phyloP scores from a whole-genome alignment of 1,140 invertebrate species.

The Akabosia matsudoensis region DNA sequence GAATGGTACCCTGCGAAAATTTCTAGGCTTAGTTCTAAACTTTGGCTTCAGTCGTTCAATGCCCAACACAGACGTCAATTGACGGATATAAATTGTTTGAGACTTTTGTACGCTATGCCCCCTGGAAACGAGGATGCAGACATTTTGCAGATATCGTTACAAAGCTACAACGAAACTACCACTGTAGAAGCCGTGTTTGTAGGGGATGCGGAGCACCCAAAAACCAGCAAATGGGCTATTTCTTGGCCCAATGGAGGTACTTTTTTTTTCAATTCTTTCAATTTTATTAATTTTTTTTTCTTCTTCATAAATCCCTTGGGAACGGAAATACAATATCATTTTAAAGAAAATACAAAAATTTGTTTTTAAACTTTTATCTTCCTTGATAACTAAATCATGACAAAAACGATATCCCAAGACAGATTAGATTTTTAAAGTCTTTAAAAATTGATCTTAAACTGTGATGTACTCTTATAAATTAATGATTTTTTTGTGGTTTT shows the following conservation, averaged over 20 bases:
- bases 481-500: no score
- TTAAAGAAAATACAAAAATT: conserved; percentile 24
- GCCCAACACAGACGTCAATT: no score
- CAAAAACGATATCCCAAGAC: conserved; percentile 13
- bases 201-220: background rate
- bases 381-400: conserved; percentile 16
- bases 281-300: conserved; percentile 9
- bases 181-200: background rate
- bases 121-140: no score
- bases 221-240: background rate
- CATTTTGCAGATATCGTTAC: background rate
- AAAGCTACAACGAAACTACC: background rate
- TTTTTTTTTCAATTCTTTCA: no score
- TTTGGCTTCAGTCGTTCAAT: no score
- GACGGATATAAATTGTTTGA: no score
- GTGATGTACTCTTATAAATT: no score
- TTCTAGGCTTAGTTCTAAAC: no score
- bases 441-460: no score
- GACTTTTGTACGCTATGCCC: no score
- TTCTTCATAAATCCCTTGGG: conserved; percentile 3
- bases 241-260: conserved; percentile 10
- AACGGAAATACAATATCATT: conserved; percentile 20
- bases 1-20: no score
- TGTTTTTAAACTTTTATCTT: no score
- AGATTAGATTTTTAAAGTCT: conserved; percentile 12